These are phyloP conservation scores for Papilio polyxenes DNA, from an alignment of 1,140 invertebrate genomes.

Conservation along the genomic window DNA sequence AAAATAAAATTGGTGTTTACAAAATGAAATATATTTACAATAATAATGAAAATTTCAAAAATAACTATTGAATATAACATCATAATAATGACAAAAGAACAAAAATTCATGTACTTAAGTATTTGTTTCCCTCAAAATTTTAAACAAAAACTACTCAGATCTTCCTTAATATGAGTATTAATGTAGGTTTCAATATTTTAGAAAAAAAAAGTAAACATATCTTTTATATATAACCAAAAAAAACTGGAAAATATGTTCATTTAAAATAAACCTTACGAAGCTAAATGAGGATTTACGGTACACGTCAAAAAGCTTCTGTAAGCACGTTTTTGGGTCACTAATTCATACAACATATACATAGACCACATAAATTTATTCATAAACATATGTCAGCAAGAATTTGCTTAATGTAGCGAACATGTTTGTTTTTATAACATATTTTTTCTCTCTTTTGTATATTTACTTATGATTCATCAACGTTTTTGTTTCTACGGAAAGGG, in stretches of 20 bases:
- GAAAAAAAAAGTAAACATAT: not conserved
- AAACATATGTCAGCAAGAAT: conserved; percentile 38
- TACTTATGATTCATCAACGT: not conserved
- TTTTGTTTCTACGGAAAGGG: not conserved
- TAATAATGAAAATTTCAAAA: no score
- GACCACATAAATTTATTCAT: conserved; percentile 38
- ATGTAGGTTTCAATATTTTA: not conserved
- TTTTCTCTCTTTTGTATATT: not conserved
- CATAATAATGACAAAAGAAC: no score
- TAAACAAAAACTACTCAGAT: no score
- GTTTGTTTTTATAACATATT: not conserved
- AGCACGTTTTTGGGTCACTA: conserved; percentile 44
- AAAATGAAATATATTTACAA: not conserved
- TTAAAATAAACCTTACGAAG: conserved; percentile 41
- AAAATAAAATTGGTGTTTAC: not conserved
- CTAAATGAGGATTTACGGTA: conserved; percentile 48
- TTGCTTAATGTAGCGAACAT: conserved; percentile 36
- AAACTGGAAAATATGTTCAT: conserved; percentile 40
- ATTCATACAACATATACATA: conserved; percentile 44
- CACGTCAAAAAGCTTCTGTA: conserved; percentile 45
- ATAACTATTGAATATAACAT: no score
- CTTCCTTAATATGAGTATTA: not conserved
- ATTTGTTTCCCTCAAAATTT: no score
- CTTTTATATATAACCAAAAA: conserved; percentile 11
- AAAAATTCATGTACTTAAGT: no score